phyloP scores from a whole-genome alignment of 2,797 vertebrate genomes.

The Characodon lateralis region DNA sequence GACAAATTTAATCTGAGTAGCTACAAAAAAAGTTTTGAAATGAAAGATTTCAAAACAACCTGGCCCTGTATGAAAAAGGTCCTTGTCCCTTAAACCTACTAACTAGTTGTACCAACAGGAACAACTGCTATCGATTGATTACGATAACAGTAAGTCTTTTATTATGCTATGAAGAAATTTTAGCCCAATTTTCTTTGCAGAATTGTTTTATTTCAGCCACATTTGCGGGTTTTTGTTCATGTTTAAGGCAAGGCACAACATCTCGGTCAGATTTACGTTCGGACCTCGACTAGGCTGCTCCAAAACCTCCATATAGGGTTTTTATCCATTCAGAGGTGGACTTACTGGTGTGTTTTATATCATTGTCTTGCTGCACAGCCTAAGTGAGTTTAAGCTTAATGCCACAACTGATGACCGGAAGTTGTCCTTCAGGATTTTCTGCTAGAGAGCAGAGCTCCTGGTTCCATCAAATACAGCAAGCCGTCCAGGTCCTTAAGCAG shows the following conservation, averaged over 20 bases:
- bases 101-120: not conserved
- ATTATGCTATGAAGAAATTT: not conserved
- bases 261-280: not conserved
- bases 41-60: not conserved
- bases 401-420: not conserved
- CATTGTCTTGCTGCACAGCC: not conserved
- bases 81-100: not conserved
- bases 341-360: not conserved
- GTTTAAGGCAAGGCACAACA: not conserved
- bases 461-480: not conserved
- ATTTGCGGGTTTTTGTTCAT: not conserved
- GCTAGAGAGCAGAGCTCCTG: not conserved
- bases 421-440: not conserved
- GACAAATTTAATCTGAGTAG: not conserved
- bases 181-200: not conserved
- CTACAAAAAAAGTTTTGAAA: not conserved
- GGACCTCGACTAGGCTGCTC: not conserved
- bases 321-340: not conserved
- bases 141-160: not conserved
- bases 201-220: not conserved
- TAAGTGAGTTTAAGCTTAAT: not conserved
- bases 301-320: not conserved
- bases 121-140: not conserved
- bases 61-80: not conserved
- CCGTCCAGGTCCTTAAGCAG: no score